phyloP scores from a whole-genome alignment of 2,888 invertebrate genomes.

The Pantelozetes paolii region DNA sequence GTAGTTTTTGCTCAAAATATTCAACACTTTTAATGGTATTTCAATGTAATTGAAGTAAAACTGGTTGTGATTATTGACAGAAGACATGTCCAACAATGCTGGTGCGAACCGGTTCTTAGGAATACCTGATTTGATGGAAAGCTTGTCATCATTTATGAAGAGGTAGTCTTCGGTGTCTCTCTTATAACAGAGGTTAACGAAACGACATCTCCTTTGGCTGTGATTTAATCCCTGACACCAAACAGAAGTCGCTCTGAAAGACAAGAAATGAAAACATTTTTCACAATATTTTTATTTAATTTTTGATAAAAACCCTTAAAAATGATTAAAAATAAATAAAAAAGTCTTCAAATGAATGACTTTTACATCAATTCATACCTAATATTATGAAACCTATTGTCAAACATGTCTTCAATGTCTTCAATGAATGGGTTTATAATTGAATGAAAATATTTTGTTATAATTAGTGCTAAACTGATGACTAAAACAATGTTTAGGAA shows the following conservation, averaged over 20 bases:
- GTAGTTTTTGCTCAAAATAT: constrained; percentile 44
- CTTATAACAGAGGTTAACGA: constrained; percentile 55
- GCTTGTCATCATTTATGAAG: constrained; percentile 51
- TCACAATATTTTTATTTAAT: too few species aligned
- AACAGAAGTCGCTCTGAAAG: constrained; percentile 47
- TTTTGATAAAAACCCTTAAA: too few species aligned
- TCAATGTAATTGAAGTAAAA: constrained; percentile 51
- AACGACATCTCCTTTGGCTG: constrained; percentile 51
- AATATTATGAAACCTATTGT: neutral
- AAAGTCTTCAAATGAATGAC: neutral
- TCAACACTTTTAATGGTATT: constrained; percentile 50
- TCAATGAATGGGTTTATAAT: constrained; percentile 5
- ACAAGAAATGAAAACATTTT: neutral
- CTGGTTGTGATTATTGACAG: constrained; percentile 53
- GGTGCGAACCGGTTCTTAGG: constrained; percentile 49
- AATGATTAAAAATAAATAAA: too few species aligned
- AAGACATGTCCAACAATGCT: constrained; percentile 51
- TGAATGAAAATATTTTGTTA: constrained; percentile 5
- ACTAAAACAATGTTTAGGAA: neutral
- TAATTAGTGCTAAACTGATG: neutral
- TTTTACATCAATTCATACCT: constrained; percentile 20
- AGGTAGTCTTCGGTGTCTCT: constrained; percentile 52
- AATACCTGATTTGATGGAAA: constrained; percentile 51
- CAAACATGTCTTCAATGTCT: neutral
- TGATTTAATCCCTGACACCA: constrained; percentile 49